Conservation (phyloP, 1,140 invertebrate genomes). For the Arion vulgaris region DNA sequence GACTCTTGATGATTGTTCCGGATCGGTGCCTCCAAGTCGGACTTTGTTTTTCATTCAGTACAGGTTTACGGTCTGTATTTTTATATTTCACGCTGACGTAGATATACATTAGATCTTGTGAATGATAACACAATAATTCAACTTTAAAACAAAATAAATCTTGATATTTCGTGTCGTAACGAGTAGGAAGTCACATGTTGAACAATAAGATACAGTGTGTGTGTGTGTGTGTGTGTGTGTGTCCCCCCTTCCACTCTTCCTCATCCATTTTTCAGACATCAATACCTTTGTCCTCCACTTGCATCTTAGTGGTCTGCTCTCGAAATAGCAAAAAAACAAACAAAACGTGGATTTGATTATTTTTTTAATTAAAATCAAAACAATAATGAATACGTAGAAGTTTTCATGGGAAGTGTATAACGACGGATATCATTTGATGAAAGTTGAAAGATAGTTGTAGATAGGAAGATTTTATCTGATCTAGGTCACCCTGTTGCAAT, state of each 20-base stretch:
- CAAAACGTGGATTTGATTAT: not conserved
- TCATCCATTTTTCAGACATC: too few species aligned
- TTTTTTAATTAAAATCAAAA: not conserved
- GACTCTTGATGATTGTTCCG: slow-evolving; percentile 16
- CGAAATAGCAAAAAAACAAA: not conserved
- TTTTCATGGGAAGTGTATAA: not conserved
- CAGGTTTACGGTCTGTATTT: not conserved
- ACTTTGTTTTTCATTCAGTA: not conserved
- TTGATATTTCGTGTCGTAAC: not conserved
- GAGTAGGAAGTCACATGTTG: not conserved
- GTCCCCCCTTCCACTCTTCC: too few species aligned
- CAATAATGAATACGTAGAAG: not conserved
- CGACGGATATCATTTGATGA: not conserved
- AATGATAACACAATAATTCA: not conserved
- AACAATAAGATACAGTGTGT: not conserved
- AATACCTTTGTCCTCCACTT: not conserved
- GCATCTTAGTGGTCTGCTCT: not conserved
- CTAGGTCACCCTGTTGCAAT: not conserved
- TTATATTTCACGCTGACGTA: slow-evolving; percentile 2
- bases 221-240: too few species aligned
- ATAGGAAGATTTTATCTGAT: not conserved
- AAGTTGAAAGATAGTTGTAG: not conserved
- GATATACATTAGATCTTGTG: not conserved
- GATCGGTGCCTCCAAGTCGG: not conserved
- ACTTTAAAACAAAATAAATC: not conserved